Evolutionary conservation across 2,113 vertebrate species (phyloP).

Genomic region (Elachura formosa): DNA sequence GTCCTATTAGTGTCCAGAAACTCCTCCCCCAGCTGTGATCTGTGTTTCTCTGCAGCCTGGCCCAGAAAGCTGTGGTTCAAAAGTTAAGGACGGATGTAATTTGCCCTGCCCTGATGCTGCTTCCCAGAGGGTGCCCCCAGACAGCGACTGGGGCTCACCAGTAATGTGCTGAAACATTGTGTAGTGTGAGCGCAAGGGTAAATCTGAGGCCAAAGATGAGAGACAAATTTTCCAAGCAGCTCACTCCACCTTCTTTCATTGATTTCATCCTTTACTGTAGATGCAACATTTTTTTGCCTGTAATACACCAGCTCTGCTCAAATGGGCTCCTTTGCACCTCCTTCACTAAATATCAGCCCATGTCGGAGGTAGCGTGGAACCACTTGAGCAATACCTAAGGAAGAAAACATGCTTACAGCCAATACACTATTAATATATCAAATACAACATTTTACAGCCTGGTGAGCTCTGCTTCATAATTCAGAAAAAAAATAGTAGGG

Average conservation of each 20-base stretch:
- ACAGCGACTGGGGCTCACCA: rapidly evolving
- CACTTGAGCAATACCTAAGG: background rate
- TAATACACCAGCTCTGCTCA: background rate
- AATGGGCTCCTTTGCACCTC: background rate
- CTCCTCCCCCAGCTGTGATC: background rate
- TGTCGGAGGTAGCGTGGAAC: background rate
- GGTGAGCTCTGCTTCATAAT: background rate
- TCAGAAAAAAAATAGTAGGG: background rate
- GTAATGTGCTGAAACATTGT: rapidly evolving
- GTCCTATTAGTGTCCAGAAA: background rate
- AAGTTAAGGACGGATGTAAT: background rate
- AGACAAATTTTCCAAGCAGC: background rate
- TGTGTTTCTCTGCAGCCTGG: background rate
- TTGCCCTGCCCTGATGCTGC: background rate
- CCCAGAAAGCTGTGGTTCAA: background rate
- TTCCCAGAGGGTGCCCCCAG: background rate
- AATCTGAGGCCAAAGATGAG: background rate
- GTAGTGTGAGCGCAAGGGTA: rapidly evolving
- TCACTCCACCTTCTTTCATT: background rate
- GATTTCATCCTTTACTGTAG: background rate
- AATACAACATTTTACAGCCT: background rate
- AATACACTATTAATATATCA: background rate
- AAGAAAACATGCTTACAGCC: background rate
- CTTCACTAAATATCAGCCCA: background rate
- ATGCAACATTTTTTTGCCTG: background rate